These are phyloP conservation scores for Pachymerium ferrugineum DNA, from an alignment of 2,888 invertebrate genomes.

Conservation along the genomic window DNA sequence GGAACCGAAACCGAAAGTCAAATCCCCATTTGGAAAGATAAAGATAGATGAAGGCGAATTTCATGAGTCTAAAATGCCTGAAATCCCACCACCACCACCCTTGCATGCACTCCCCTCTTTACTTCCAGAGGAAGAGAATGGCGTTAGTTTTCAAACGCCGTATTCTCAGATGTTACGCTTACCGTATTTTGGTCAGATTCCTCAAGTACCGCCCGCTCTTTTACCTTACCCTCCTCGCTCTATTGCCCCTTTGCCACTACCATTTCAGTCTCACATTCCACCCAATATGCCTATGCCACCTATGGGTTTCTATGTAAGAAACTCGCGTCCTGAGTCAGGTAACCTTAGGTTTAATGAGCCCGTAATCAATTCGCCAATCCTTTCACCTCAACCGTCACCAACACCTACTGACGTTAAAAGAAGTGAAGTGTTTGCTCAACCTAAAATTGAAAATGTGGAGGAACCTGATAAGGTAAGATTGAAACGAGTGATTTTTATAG, in stretches of 20 bases:
- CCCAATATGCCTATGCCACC: conserved; percentile 32
- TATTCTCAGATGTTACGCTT: conserved; percentile 28
- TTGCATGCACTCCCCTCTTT: too few species aligned
- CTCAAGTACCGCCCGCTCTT: background rate
- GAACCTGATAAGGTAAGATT: conserved; percentile 22
- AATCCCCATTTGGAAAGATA: background rate
- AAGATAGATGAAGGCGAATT: background rate
- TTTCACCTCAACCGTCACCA: background rate
- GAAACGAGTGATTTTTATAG: background rate
- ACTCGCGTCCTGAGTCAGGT: background rate
- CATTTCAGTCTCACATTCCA: conserved; percentile 28
- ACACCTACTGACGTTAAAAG: background rate
- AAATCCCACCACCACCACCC: too few species aligned
- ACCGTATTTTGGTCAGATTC: conserved; percentile 29
- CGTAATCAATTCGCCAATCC: background rate
- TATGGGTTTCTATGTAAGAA: conserved; percentile 21
- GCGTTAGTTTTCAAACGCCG: conserved; percentile 19
- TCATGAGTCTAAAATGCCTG: too few species aligned
- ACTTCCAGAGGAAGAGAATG: background rate
- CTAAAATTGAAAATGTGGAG: background rate
- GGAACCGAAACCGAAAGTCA: conserved; percentile 21
- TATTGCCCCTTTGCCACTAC: background rate
- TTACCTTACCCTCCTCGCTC: conserved; percentile 16
- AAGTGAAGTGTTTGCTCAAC: background rate
- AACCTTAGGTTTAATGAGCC: background rate